These are phyloP conservation scores for Digitonthophagus gazella DNA, from an alignment of 2,888 invertebrate genomes.

Conservation along the genomic window DNA sequence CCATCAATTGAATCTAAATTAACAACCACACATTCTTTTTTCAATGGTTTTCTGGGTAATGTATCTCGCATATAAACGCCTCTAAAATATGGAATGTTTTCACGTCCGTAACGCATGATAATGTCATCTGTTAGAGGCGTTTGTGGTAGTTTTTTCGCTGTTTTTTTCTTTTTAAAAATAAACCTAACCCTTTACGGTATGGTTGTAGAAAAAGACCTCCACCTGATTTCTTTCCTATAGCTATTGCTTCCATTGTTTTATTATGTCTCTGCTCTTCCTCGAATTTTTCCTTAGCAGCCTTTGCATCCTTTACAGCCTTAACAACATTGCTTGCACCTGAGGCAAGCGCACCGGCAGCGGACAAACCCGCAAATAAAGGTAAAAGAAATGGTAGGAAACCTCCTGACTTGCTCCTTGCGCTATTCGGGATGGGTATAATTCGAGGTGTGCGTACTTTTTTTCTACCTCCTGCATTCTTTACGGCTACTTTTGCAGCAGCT, in stretches of 20 bases:
- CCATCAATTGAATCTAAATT: constrained; percentile 39
- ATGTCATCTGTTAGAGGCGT: constrained; percentile 36
- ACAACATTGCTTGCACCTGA: constrained; percentile 44
- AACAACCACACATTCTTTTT: constrained; percentile 37
- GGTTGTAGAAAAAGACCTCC: constrained; percentile 32
- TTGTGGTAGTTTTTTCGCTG: constrained; percentile 31
- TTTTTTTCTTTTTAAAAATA: constrained; percentile 35
- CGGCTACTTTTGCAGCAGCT: constrained; percentile 15
- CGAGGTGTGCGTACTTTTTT: constrained; percentile 16
- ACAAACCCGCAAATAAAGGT: constrained; percentile 42
- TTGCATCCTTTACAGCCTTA: constrained; percentile 42
- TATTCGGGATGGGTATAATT: constrained; percentile 19
- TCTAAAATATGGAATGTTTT: constrained; percentile 32
- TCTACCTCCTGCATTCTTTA: constrained; percentile 23
- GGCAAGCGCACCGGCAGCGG: constrained; percentile 42
- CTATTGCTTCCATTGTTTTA: constrained; percentile 29
- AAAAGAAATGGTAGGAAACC: constrained; percentile 40
- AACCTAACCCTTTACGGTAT: constrained; percentile 34
- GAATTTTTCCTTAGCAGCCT: constrained; percentile 39
- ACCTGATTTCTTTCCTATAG: constrained; percentile 30
- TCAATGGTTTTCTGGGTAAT: constrained; percentile 26
- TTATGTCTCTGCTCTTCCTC: constrained; percentile 43
- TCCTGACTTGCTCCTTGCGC: constrained; percentile 33
- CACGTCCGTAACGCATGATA: constrained; percentile 28
- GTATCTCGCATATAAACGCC: constrained; percentile 38